Conservation (phyloP, 2,888 invertebrate species). For the Drosophila parthenogenetica region DNA sequence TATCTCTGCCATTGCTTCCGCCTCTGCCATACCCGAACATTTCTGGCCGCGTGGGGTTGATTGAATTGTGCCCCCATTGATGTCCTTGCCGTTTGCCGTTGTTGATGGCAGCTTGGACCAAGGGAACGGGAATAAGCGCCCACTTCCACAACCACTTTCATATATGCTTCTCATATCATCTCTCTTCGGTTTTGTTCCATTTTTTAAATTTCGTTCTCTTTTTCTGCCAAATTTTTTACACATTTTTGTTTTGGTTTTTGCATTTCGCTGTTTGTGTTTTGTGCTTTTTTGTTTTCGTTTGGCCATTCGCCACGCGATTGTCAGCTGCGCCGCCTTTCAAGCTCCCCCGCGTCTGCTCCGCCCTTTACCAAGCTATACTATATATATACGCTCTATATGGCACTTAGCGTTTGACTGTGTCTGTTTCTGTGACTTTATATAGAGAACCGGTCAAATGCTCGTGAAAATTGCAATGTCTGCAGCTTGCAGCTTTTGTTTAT, state of each 20-base stretch:
- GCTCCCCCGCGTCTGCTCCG: too few relatives aligned
- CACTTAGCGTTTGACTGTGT: slow-evolving; percentile 17
- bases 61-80: slow-evolving; percentile 80
- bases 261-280: slow-evolving; percentile 75
- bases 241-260: slow-evolving; percentile 83
- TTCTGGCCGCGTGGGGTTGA: slow-evolving; percentile 66
- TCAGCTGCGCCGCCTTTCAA: slow-evolving; percentile 66
- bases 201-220: slow-evolving; percentile 53
- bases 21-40: slow-evolving; percentile 10
- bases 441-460: slow-evolving; percentile 58
- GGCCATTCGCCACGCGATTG: slow-evolving; percentile 78
- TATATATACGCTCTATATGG: slow-evolving; percentile 24
- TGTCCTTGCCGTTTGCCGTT: slow-evolving; percentile 59
- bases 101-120: slow-evolving; percentile 64
- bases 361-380: slow-evolving; percentile 3
- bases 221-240: slow-evolving; percentile 71
- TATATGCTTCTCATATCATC: slow-evolving; percentile 11
- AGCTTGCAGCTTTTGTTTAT: slow-evolving; percentile 77
- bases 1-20: neutral
- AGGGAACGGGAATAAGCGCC: slow-evolving; percentile 10
- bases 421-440: slow-evolving; percentile 5
- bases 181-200: slow-evolving; percentile 67
- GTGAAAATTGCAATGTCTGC: slow-evolving; percentile 77
- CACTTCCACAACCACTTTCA: neutral
- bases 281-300: slow-evolving; percentile 76